Conservation (phyloP, 2,888 invertebrate genomes). For the Athripsodes cinereus region DNA sequence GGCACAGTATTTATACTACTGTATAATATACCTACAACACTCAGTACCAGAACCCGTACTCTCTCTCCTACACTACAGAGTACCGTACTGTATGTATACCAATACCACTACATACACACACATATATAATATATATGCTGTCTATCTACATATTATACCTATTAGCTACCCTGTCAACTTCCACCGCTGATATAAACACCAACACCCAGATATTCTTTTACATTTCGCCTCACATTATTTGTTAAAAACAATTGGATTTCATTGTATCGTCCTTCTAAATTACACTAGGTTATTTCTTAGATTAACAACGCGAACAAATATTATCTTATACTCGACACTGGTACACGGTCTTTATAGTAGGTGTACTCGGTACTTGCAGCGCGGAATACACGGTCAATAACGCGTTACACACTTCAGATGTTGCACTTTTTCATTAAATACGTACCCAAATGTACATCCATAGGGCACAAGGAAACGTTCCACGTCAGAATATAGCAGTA, state of each 20-base stretch:
- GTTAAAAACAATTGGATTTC: slow-evolving; percentile 76
- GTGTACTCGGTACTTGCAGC: slow-evolving; percentile 41
- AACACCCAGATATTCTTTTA: slow-evolving; percentile 55
- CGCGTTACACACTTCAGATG: slow-evolving; percentile 16
- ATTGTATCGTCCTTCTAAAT: no score
- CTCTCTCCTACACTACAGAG: no score
- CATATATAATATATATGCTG: no score
- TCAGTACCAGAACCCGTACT: no score
- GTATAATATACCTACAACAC: no score
- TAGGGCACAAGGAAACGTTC: slow-evolving; percentile 52
- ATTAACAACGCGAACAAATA: slow-evolving; percentile 40
- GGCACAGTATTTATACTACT: no score
- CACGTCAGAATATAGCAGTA: slow-evolving; percentile 53
- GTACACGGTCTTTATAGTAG: slow-evolving; percentile 55
- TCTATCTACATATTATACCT: slow-evolving; percentile 45
- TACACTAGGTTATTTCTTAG: no score
- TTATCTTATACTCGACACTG: neutral
- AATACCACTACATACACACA: neutral
- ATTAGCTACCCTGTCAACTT: slow-evolving; percentile 59
- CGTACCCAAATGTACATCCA: slow-evolving; percentile 55
- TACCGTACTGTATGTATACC: neutral
- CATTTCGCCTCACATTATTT: slow-evolving; percentile 61
- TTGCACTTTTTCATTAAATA: slow-evolving; percentile 34
- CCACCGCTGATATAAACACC: slow-evolving; percentile 58
- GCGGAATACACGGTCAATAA: slow-evolving; percentile 34